Base-by-base conservation (phyloP, 2,888 invertebrate genomes). In the Trilocha varians region DNA sequence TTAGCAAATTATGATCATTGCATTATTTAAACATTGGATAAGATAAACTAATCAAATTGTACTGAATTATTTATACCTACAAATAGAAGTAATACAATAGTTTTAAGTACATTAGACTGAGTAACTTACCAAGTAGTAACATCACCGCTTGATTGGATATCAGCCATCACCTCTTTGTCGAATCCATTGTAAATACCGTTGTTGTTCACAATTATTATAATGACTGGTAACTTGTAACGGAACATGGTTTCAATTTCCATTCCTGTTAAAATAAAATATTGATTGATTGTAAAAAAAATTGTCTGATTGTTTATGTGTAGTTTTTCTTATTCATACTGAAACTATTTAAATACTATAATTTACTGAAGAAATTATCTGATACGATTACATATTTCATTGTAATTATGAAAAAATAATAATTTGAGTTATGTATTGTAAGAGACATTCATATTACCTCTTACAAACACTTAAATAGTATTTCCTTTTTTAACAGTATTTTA, bases 241-340 rank as follows among this genome's bases (percentile, higher is more conserved):
- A 93, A 91, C 90, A 98, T 95, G 0, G 98, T 99, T 83, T 99
- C 99, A 16, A 98, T 88, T 87, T 99, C 99, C 97, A 98, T 97
- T 39, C 92, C 94, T 70, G 88, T n/a, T 3, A 32, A 34, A 16
- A 9, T 1, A 18, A 25, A 41, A 44, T 14, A 3, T 34, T 35
- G 13, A 14, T 9, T 25, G 25, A 3, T 6, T 9, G 6, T 1
- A 11, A 11, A 1, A 11, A 9, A 25, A 11, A 3, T 3, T 25
- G 4, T 25, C 11, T 25, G 6, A 9, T 9, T 2, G 25, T 25
- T 25, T 6, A 5, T 9, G 6, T 25, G 25, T 11, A 25, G 11
- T 25, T 25, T 25, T 25, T 2, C 25, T 25, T 4, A 25, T 9
- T 25, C 25, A 25, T 18, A 18, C 5, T 25, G 11, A n/a, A n/a